A percentile compares a stretch with the other conserved stretches of the same genome.
These are phyloP conservation scores for Embiotoca jacksoni DNA, from an alignment of 2,113 vertebrate genomes.

Conservation along the genomic window DNA sequence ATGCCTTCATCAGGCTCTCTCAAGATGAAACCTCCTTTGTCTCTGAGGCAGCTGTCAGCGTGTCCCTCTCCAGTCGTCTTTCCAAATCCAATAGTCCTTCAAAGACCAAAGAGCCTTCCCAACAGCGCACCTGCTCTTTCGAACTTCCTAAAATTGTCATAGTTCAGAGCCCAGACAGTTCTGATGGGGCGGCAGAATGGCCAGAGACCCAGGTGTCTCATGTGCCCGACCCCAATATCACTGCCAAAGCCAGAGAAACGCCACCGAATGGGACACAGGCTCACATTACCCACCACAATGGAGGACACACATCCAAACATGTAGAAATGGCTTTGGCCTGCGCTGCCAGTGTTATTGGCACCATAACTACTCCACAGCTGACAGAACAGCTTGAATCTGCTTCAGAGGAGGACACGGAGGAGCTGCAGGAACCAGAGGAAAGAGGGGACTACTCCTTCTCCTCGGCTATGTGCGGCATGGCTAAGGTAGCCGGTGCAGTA, in stretches of 20 bases:
- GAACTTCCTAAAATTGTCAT: conserved; percentile 97
- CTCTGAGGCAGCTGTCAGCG: conserved; percentile 85
- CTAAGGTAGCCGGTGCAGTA: conserved; percentile 91
- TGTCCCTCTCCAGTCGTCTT: conserved; percentile 72
- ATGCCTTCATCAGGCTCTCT: conserved; percentile 94
- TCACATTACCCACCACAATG: conserved; percentile 31
- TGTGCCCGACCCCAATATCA: conserved; percentile 72
- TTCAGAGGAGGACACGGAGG: conserved; percentile 65
- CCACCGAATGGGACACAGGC: conserved; percentile 60
- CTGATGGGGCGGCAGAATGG: conserved; percentile 87
- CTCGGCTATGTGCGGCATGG: conserved; percentile 92
- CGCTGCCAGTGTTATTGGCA: conserved; percentile 93
- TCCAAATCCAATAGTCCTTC: conserved; percentile 48
- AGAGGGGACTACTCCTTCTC: conserved; percentile 87
- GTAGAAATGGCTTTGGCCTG: conserved; percentile 92
- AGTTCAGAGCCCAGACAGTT: conserved; percentile 94
- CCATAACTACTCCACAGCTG: conserved; percentile 91
- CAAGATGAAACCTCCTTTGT: conserved; percentile 87
- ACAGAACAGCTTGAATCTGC: conserved; percentile 88
- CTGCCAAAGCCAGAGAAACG: conserved; percentile 55
- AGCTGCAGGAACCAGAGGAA: conserved; percentile 53
- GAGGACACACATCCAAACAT: conserved; percentile 81
- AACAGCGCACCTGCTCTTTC: conserved; percentile 87
- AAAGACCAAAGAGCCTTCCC: conserved; percentile 69
- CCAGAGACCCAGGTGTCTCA: conserved; percentile 77